Percentiles rank a stretch among this genome's conserved stretches.
phyloP scores from a whole-genome alignment of 2,113 vertebrate species.

The Felis chaus region DNA sequence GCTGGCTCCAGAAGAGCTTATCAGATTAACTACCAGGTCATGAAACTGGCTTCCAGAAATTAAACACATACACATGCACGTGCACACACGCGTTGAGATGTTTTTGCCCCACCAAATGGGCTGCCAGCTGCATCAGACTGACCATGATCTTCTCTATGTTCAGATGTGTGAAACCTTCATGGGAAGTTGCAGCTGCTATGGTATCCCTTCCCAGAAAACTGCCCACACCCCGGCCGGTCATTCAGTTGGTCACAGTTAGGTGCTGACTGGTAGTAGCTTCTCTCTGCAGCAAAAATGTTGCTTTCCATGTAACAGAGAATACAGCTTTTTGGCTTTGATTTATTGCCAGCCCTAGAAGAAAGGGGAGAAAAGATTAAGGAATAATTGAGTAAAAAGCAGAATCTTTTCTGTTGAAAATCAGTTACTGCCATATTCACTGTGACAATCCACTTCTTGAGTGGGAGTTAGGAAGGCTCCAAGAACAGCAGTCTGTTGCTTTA shows the following conservation, averaged over 20 bases:
- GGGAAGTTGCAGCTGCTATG: not conserved
- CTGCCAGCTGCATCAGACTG: not conserved
- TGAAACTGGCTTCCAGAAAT: not conserved
- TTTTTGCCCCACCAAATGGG: not conserved
- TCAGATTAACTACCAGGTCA: not conserved
- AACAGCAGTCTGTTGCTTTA: conserved; percentile 26
- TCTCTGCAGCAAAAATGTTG: not conserved
- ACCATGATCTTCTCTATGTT: not conserved
- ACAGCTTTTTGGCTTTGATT: conserved; percentile 1
- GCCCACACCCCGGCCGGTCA: not conserved
- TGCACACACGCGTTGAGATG: not conserved
- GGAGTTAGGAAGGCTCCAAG: not conserved
- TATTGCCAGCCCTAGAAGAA: conserved; percentile 25
- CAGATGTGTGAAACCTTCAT: not conserved
- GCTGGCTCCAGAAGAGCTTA: not conserved
- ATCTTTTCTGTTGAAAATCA: conserved; percentile 3
- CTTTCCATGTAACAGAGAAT: not conserved
- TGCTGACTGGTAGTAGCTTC: not conserved
- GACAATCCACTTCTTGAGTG: not conserved
- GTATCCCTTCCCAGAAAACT: not conserved
- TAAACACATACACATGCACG: not conserved
- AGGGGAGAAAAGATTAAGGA: not conserved
- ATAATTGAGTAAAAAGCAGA: conserved; percentile 36
- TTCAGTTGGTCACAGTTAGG: not conserved
- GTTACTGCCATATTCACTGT: not conserved